A percentile compares a stretch with the other conserved stretches of the same genome.
Evolutionary conservation across 2,113 vertebrate genomes (phyloP).

Genomic region (Dipodomys ordii): DNA sequence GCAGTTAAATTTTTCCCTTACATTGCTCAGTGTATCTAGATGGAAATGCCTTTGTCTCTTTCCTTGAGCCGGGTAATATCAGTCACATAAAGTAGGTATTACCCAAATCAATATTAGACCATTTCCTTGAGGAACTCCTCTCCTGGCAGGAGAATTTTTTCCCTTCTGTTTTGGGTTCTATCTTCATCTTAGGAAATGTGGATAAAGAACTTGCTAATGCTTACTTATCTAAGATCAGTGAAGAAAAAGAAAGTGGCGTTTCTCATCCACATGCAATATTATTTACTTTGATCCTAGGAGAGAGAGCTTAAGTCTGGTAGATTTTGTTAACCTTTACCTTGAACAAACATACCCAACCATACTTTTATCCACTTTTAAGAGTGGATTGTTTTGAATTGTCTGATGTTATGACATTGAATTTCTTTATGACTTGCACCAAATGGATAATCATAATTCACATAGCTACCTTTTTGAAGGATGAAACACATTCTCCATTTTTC

Average conservation of each 20-base stretch:
- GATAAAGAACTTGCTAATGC: not conserved
- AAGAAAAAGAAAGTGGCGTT: not conserved
- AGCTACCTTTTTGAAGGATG: not conserved
- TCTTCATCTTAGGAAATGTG: not conserved
- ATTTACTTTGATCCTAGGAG: not conserved
- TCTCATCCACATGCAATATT: not conserved
- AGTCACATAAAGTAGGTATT: not conserved
- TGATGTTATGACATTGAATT: not conserved
- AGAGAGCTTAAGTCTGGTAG: not conserved
- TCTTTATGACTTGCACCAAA: not conserved
- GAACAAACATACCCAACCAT: not conserved
- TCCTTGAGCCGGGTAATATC: not conserved
- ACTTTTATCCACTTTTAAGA: conserved; percentile 9
- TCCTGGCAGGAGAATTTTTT: not conserved
- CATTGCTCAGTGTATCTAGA: not conserved
- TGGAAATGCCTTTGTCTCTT: not conserved
- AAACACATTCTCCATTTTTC: not conserved
- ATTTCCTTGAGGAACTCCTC: not conserved
- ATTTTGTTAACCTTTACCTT: not conserved
- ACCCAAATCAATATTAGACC: not conserved
- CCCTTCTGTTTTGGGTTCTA: not conserved
- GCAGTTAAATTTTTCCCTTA: conserved; percentile 12
- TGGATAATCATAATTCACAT: not conserved
- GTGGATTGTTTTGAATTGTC: not conserved
- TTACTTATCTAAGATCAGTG: conserved; percentile 28